Percentiles rank a stretch among this genome's conserved stretches.
Evolutionary conservation across 2,888 invertebrate species (phyloP).

Genomic region (Parasteatoda lunata): DNA sequence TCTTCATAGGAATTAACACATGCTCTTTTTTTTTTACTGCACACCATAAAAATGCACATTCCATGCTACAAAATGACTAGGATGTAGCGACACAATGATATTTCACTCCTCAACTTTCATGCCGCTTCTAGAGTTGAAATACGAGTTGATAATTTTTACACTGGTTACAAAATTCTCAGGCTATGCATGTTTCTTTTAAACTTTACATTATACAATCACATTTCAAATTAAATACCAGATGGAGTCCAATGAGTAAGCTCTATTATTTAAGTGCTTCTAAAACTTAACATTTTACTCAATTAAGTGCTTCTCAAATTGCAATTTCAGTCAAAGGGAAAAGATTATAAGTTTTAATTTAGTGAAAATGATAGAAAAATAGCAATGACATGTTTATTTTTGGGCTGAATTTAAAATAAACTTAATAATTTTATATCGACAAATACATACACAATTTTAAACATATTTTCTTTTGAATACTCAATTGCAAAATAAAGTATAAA

Average conservation of each 20-base stretch:
- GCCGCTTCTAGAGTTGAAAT: too few relatives aligned
- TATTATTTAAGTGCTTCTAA: constrained; percentile 23
- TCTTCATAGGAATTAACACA: constrained; percentile 58
- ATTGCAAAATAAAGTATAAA: too few relatives aligned
- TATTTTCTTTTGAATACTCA: too few relatives aligned
- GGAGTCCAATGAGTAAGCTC: constrained; percentile 52
- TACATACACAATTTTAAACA: too few relatives aligned
- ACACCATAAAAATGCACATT: constrained; percentile 53
- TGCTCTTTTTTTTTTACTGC: constrained; percentile 26
- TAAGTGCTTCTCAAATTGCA: neutral
- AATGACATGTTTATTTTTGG: too few relatives aligned
- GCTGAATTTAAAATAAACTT: too few relatives aligned
- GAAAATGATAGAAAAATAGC: too few relatives aligned
- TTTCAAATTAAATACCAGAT: constrained; percentile 44
- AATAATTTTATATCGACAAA: too few relatives aligned
- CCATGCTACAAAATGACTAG: constrained; percentile 65
- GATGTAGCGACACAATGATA: constrained; percentile 34
- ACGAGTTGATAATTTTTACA: too few relatives aligned
- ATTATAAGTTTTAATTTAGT: too few relatives aligned
- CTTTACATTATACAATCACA: constrained; percentile 43
- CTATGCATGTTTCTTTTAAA: constrained; percentile 7
- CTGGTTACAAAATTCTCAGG: constrained; percentile 16
- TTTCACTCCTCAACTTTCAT: constrained; percentile 12
- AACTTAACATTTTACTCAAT: constrained; percentile 50
- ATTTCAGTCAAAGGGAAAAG: neutral